phyloP scores from a whole-genome alignment of 2,797 vertebrate genomes.

The Mycteria americana region DNA sequence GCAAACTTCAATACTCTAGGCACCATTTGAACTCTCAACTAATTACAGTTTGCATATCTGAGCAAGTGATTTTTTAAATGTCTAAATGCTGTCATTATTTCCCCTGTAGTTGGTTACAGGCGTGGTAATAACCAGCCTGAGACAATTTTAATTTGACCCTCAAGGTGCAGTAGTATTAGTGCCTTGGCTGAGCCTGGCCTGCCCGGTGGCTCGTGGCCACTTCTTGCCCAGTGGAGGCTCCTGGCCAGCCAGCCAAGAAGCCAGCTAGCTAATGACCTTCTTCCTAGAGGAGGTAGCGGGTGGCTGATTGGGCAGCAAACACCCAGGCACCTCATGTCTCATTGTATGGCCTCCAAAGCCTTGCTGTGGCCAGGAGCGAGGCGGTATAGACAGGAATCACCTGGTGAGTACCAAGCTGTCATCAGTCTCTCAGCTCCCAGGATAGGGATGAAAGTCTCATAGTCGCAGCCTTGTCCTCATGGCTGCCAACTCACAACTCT shows the following conservation, averaged over 20 bases:
- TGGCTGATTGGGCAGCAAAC: neutral
- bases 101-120: neutral
- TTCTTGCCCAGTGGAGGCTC: neutral
- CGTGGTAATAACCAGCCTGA: neutral
- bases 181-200: neutral
- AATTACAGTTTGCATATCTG: neutral
- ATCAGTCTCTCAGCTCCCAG: neutral
- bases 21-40: neutral
- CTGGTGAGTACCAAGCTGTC: neutral
- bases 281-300: neutral
- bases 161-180: neutral
- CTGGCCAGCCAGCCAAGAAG: neutral
- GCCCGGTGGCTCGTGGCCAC: neutral
- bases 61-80: neutral
- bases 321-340: neutral
- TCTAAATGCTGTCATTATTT: neutral
- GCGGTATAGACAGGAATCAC: neutral
- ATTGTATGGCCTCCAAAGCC: neutral
- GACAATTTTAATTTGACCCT: neutral
- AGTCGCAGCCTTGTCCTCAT: neutral
- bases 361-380: neutral
- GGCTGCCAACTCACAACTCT: neutral
- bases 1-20: neutral
- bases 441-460: neutral
- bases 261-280: neutral